Evolutionary conservation across 2,113 vertebrate genomes (phyloP).

Genomic region (Mastomys natalensis): DNA sequence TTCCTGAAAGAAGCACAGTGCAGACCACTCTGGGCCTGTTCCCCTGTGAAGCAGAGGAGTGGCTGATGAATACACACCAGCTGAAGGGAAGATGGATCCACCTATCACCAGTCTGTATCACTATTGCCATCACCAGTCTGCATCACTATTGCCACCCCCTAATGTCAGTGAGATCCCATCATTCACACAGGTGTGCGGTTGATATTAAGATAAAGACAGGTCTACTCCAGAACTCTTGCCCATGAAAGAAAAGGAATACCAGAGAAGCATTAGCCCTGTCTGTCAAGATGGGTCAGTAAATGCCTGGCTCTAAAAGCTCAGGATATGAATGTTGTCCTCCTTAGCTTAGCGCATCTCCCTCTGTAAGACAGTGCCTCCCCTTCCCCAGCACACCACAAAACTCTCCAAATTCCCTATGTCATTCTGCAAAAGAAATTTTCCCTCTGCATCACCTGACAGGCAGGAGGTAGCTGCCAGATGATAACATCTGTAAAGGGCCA

Average conservation of each 20-base stretch:
- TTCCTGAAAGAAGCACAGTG: neutral
- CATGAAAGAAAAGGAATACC: neutral
- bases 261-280: neutral
- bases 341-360: neutral
- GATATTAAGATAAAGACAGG: neutral
- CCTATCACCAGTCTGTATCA: neutral
- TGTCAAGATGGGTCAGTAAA: neutral
- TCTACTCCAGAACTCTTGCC: neutral
- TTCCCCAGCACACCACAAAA: neutral
- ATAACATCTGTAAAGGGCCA: constrained; percentile 24
- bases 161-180: neutral
- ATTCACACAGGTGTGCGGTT: neutral
- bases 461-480: neutral
- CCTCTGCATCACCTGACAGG: neutral
- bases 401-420: neutral
- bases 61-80: neutral
- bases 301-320: neutral
- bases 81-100: neutral
- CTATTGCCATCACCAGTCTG: neutral
- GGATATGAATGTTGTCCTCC: neutral
- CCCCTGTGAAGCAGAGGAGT: neutral
- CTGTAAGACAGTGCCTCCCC: neutral
- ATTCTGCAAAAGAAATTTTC: neutral
- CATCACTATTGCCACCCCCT: neutral
- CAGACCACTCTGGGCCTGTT: neutral